Evolutionary conservation across 2,797 vertebrate species (phyloP).

Genomic region (Acanthiza pusilla): DNA sequence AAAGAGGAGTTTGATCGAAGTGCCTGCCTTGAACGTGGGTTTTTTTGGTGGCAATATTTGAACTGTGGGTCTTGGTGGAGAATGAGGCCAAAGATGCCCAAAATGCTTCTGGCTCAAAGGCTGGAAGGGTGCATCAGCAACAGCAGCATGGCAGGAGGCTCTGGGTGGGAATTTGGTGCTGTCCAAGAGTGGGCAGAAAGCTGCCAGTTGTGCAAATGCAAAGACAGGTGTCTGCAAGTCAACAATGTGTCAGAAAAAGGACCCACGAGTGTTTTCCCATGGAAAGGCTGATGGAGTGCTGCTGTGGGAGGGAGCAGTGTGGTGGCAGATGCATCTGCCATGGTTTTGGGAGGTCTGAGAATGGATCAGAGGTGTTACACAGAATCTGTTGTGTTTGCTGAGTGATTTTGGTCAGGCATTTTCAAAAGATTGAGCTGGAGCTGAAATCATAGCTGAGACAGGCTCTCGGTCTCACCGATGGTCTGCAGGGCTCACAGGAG

Average conservation of each 20-base stretch:
- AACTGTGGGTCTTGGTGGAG: neutral
- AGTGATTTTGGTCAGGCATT: fast-evolving
- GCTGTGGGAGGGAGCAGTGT: fast-evolving
- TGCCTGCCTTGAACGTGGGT: neutral
- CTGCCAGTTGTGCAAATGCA: neutral
- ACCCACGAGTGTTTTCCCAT: fast-evolving
- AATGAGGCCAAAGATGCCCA: fast-evolving
- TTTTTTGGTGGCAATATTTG: neutral
- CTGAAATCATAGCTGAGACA: fast-evolving
- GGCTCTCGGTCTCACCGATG: neutral
- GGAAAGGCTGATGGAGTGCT: neutral
- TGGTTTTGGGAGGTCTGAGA: neutral
- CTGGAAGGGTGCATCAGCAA: neutral
- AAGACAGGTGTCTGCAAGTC: neutral
- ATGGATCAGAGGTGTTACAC: neutral
- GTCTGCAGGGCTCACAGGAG: neutral
- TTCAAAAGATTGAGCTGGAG: neutral
- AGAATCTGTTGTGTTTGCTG: fast-evolving
- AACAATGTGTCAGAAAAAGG: neutral
- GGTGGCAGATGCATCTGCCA: fast-evolving
- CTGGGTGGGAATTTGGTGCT: neutral
- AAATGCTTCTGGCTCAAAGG: neutral
- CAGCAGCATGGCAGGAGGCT: neutral
- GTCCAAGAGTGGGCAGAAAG: fast-evolving
- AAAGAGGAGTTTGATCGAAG: neutral